These are phyloP conservation scores for Drosophila fungiperda DNA, from an alignment of 2,888 invertebrate genomes.

Conservation along the genomic window DNA sequence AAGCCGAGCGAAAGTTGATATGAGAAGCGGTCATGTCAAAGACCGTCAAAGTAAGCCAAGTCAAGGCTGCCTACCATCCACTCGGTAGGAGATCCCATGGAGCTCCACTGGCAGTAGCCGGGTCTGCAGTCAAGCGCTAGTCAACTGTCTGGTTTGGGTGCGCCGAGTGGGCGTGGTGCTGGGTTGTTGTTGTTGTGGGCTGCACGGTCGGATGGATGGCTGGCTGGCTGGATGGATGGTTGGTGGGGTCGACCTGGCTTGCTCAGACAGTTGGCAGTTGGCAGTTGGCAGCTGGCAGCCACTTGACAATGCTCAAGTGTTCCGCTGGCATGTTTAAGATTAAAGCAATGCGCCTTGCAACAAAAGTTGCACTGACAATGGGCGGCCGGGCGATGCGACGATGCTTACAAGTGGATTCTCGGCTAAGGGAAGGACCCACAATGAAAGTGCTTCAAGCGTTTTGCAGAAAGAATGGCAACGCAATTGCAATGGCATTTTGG, in stretches of 20 bases:
- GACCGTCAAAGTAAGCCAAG: constrained; percentile 18
- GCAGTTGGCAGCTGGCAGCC: constrained; percentile 62
- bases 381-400: constrained; percentile 62
- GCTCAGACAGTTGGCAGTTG: constrained; percentile 32
- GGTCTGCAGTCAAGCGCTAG: constrained; percentile 36
- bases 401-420: constrained; percentile 59
- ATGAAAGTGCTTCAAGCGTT: constrained; percentile 73
- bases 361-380: constrained; percentile 78
- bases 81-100: constrained; percentile 2
- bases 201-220: constrained; percentile 3
- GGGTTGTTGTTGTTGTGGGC: constrained; percentile 22
- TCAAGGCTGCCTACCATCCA: constrained; percentile 32
- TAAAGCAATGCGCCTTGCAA: constrained; percentile 77
- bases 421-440: constrained; percentile 30
- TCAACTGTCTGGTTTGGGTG: constrained; percentile 74
- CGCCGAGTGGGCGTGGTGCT: constrained; percentile 21
- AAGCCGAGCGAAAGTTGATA: constrained; percentile 22
- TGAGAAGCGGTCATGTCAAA: constrained; percentile 5
- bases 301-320: constrained; percentile 79
- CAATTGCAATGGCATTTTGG: constrained; percentile 74
- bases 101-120: background rate
- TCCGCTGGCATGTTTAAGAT: constrained; percentile 81
- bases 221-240: background rate
- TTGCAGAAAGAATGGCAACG: constrained; percentile 72
- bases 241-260: constrained; percentile 22